Base-by-base conservation (phyloP, 2,888 invertebrate species). In the Mellilla xanthometata region DNA sequence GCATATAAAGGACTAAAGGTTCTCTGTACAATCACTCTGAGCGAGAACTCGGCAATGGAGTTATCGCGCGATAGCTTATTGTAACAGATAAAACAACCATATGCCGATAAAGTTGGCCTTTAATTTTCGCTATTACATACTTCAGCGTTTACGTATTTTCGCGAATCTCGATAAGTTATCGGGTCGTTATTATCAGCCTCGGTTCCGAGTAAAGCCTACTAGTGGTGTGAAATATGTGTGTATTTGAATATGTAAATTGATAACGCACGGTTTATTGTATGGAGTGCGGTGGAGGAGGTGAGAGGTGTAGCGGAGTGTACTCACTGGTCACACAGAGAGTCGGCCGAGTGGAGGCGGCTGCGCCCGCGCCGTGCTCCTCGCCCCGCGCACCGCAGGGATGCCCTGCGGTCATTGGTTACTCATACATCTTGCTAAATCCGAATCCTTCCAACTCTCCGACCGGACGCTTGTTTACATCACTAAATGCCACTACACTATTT, bases 351-450 rank as follows among this genome's bases (percentile, higher is more conserved):
- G 58, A 59, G n/a, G 32, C 32, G 63, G 32, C 9, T 2, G 24
- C 8, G 24, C 63, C 63, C 60, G 62, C 54, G 65, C 65, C 60
- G 68, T 61, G 64, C 72, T 65, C 65, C 55, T 71, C 72, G 68
- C 72, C 70, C 64, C 61, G 60, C 65, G 51, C 66, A 65, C 63
- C 71, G 71, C 75, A 77, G 80, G 79, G 77, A 77, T 77, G 66
- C 78, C 79, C 80, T 78, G 76, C 78, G 76, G 76, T 79, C 79
- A 79, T 78, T 78, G 73, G 80, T 81, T 79, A 79, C 79, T 79
- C 80, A 79, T 78, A 75, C 77, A 77, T 78, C 69, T 78, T 78
- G 78, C 74, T 68, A 78, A 79, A 73, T 72, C 70, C 71, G 70
- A 72, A 69, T 68, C 68, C 70, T 73, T 65, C 72, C 72, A 71